phyloP scores from a whole-genome alignment of 2,888 invertebrate genomes.

The Antheraea yamamai region DNA sequence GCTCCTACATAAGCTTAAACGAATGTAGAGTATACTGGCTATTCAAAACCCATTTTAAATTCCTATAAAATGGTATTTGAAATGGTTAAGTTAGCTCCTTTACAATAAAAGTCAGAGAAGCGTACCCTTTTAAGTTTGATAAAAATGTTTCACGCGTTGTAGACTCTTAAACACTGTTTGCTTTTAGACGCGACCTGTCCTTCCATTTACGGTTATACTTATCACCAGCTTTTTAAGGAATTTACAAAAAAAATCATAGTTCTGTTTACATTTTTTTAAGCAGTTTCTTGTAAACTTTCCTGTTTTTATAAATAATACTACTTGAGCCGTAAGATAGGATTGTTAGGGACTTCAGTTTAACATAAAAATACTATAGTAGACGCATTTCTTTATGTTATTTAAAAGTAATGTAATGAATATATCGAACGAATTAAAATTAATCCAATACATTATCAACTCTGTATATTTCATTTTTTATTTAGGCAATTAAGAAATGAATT shows the following conservation, averaged over 20 bases:
- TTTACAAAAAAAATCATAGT: not conserved
- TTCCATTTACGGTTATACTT: not conserved
- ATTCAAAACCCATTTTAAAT: not conserved
- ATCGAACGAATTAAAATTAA: too few relatives aligned
- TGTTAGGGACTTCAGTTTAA: too few relatives aligned
- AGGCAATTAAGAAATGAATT: too few relatives aligned
- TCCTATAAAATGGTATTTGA: not conserved
- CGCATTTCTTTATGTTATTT: too few relatives aligned
- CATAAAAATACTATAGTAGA: too few relatives aligned
- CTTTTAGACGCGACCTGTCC: not conserved
- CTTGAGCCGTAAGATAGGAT: not conserved
- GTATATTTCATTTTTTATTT: too few relatives aligned
- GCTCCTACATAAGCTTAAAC: not conserved
- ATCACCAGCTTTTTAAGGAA: conserved; percentile 3
- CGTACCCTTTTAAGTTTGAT: not conserved
- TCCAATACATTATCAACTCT: too few relatives aligned
- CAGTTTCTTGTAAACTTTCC: not conserved
- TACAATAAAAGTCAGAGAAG: not conserved
- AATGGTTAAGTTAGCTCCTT: not conserved
- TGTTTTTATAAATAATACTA: not conserved
- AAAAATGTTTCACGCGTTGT: not conserved
- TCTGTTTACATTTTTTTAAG: not conserved
- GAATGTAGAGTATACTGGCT: not conserved
- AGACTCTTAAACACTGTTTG: not conserved
- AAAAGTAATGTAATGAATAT: too few relatives aligned